phyloP scores from a whole-genome alignment of 2,113 vertebrate genomes.

The Poeciliopsis turrubarensis region DNA sequence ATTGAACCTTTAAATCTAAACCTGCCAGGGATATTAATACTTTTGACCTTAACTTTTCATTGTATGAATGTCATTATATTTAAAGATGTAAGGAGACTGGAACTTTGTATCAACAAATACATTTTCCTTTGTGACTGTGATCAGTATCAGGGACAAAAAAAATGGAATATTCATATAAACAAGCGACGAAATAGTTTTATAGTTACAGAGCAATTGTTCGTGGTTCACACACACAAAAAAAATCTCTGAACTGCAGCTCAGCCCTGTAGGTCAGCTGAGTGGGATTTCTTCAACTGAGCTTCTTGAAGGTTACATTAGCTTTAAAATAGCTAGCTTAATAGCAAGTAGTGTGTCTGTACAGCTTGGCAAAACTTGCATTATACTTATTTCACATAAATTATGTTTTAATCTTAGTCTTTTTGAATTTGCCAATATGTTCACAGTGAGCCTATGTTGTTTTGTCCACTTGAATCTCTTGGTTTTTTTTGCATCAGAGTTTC shows the following conservation, averaged over 20 bases:
- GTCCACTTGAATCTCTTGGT: slow-evolving; percentile 8
- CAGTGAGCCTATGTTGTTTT: background rate
- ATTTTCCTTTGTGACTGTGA: background rate
- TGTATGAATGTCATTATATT: too few species aligned
- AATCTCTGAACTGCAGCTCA: background rate
- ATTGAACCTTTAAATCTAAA: too few species aligned
- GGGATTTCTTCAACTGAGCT: background rate
- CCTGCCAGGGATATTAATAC: too few species aligned
- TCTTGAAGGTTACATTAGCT: background rate
- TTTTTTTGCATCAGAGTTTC: slow-evolving; percentile 24
- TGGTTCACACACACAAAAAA: background rate
- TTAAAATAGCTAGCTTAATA: slow-evolving; percentile 4
- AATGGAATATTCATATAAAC: too few species aligned
- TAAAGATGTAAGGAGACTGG: too few species aligned
- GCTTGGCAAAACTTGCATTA: slow-evolving; percentile 25
- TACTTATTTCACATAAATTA: slow-evolving; percentile 24
- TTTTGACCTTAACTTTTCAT: too few species aligned
- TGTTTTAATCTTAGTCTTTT: slow-evolving; percentile 27
- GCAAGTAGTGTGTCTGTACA: slow-evolving; percentile 18
- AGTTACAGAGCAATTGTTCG: too few species aligned
- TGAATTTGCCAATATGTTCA: slow-evolving; percentile 5
- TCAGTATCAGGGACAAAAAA: background rate
- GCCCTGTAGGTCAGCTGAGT: background rate
- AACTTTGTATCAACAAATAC: background rate
- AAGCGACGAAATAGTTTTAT: too few species aligned